Base-by-base conservation (phyloP, 2,888 invertebrate species). In the Gnatocerus cornutus region DNA sequence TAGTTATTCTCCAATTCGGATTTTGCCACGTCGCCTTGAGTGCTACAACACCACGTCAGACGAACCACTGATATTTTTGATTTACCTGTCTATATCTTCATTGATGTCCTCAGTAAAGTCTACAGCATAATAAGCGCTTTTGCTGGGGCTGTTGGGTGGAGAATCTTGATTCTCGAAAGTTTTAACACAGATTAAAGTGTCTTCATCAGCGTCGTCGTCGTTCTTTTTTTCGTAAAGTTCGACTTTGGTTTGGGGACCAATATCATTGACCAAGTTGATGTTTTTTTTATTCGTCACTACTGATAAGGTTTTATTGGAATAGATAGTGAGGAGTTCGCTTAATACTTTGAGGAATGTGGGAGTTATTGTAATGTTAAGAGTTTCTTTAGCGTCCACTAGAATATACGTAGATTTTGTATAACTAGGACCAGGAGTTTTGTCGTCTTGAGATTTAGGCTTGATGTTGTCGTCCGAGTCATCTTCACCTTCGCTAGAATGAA, bases 281-380 rank as follows among this genome's bases (percentile, higher is more conserved):
- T 84, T 79, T 59, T 82, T 84, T 48, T 84, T 84, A 66, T 83
- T 82, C 46, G 77, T 80, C 13, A 78, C 80, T 14, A 85, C 83
- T 0, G 84, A 82, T 7, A 84, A 76, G 21, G 84, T 84, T 75
- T 85, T 85, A 76, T 82, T 85, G 45, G 85, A 80, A 73, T 84
- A 83, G 30, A 83, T 78, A 0, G 83, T 82, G 30, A 84, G 71
- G 30, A 83, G 66, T 71, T 85, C 88, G 83, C 69, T 88, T 77
- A 87, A 82, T 0, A 85, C 80, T 61, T 89, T 86, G 3, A 93
- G 88, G 29, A 85, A 89, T 78, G 85, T 88, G 1, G 92, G 91
- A 0, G 93, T 92, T 27, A 94, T 79, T 0, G 92, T 92, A 1
- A 93, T 76, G 75, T 92, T 89, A 2, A 94, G 85, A 46, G 87